These are phyloP conservation scores for Anguilla japonica DNA, from an alignment of 2,113 vertebrate genomes.

Conservation along the genomic window DNA sequence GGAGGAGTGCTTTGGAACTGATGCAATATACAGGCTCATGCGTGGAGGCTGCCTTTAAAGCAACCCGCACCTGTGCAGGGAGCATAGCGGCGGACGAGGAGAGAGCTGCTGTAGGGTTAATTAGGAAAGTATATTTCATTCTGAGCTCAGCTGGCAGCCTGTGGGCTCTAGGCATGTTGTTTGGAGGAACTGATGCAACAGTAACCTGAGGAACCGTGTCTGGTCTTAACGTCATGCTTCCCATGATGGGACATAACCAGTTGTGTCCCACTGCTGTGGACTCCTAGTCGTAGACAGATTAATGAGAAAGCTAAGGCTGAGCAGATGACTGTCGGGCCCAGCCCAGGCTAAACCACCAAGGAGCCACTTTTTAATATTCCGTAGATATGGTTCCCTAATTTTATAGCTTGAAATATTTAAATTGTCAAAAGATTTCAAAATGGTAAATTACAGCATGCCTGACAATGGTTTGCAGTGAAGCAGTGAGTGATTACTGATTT, in stretches of 20 bases:
- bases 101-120: not conserved
- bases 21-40: too few species aligned
- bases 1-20: not conserved
- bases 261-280: too few species aligned
- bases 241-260: too few species aligned
- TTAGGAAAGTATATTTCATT: not conserved
- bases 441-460: constrained; percentile 55
- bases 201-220: not conserved
- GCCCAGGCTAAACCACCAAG: not conserved
- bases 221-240: not conserved
- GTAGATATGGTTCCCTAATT: constrained; percentile 36
- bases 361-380: not conserved
- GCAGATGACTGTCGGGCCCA: not conserved
- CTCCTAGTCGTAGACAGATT: not conserved
- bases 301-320: not conserved
- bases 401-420: constrained; percentile 45
- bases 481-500: not conserved
- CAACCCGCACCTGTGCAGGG: not conserved
- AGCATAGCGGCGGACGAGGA: not conserved
- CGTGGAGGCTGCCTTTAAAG: not conserved
- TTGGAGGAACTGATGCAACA: not conserved
- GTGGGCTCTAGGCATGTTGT: not conserved
- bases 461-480: constrained; percentile 59
- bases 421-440: constrained; percentile 53
- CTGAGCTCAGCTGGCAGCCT: not conserved